phyloP scores from a whole-genome alignment of 2,797 vertebrate genomes.

The Coilia nasus region DNA sequence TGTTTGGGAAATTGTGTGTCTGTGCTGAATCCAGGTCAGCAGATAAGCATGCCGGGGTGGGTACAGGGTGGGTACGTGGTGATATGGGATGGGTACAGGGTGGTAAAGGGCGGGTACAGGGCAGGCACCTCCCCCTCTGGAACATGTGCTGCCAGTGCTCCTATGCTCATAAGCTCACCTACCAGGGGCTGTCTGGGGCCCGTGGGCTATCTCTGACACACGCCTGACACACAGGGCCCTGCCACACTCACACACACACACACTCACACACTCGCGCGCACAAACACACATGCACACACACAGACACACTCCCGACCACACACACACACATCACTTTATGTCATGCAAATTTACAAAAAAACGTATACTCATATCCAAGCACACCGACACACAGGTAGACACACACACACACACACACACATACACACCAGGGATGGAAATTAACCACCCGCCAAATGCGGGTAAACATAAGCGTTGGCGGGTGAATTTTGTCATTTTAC shows the following conservation, averaged over 20 bases:
- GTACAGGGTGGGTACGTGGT: too few species aligned
- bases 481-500: too few species aligned
- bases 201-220: not conserved
- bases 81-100: too few species aligned
- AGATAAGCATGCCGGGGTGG: constrained; percentile 77
- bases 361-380: not conserved
- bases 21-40: constrained; percentile 83
- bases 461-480: too few species aligned
- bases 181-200: not conserved
- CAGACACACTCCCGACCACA: too few species aligned
- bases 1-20: constrained; percentile 83
- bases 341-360: too few species aligned
- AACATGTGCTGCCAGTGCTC: not conserved
- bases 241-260: not conserved
- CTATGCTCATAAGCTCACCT: not conserved
- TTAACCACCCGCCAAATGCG: too few species aligned
- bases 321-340: too few species aligned
- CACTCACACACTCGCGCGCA: not conserved
- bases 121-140: not conserved
- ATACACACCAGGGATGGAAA: too few species aligned
- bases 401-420: too few species aligned
- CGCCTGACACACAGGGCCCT: not conserved
- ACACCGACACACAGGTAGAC: not conserved
- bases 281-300: not conserved
- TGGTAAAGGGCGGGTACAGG: too few species aligned